Evolutionary conservation across 2,797 vertebrate species (phyloP), one percentile per base, ranked within the genome.

Genomic region (Astyanax mexicanus): DNA sequence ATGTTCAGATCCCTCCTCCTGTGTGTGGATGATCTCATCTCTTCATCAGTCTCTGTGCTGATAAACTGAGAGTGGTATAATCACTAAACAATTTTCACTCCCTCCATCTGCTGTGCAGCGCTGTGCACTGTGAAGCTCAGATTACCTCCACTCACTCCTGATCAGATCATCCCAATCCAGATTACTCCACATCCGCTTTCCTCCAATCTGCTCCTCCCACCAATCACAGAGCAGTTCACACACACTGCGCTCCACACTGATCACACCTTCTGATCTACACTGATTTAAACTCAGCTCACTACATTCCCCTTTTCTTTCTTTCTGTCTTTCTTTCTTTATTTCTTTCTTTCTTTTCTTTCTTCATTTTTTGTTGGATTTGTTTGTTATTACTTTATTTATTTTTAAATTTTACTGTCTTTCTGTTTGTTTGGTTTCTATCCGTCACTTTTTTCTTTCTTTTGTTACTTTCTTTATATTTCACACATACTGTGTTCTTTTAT

Each of bases 41-140:
- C 57, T 67, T 69, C 15, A 60, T 84, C 79, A 66, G 25, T 52
- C 45, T 60, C 52, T 13, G 52, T 27, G 9, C 35, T 27, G 5
- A 15, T 44, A 23, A 44, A 40, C 27, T 1, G 3, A 45, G 19
- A 57, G n/a, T 45, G n/a, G 27, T 21, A 44, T 23, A 42, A 44
- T 64, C 12, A 6, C 61, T 23, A 19, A 12, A 11, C 25, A 13
- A 13, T 23, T 10, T 52, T 13, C 72, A 73, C 45, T 60, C 54
- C 4, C 51, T 75, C 81, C 80, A 76, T 81, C 80, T 82, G 79
- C 72, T 68, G 58, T 70, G 74, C 81, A 69, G 57, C 72, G 77
- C 57, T 71, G 42, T 73, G 52, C 13, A 51, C 19, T 32, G n/a
- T 51, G 40, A 66, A 66, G 54, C 38, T 72, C 35, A 44, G 74